A percentile compares a stretch with the other conserved stretches of the same genome.
phyloP scores from a whole-genome alignment of 2,113 vertebrate genomes.

The Recurvirostra avosetta region DNA sequence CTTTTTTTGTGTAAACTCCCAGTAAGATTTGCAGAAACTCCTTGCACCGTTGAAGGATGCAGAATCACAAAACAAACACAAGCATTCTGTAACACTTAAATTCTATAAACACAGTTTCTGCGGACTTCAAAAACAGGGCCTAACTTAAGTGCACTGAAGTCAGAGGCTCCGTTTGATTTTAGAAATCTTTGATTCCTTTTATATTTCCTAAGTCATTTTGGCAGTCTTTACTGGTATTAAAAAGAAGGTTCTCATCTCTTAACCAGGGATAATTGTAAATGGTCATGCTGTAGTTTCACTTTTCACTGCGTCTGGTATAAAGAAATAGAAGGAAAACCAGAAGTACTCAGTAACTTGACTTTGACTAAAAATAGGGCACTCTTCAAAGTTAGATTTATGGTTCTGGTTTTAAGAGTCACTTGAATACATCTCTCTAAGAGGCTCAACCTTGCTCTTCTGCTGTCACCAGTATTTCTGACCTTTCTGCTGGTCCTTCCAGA shows the following conservation, averaged over 20 bases:
- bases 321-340: background rate
- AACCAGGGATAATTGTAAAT: background rate
- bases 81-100: background rate
- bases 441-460: background rate
- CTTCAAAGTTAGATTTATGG: background rate
- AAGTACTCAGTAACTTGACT: background rate
- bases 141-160: background rate
- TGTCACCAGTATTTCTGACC: background rate
- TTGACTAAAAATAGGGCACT: background rate
- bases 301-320: background rate
- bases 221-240: background rate
- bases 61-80: background rate
- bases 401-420: background rate
- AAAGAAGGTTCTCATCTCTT: background rate
- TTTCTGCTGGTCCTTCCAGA: background rate
- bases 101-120: background rate
- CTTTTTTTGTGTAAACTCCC: background rate
- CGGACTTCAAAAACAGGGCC: background rate
- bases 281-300: background rate
- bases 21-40: background rate
- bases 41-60: background rate
- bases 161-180: background rate
- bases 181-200: background rate
- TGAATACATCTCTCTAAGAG: background rate
- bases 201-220: background rate